Evolutionary conservation across 2,888 invertebrate genomes (phyloP).

Genomic region (Formica aserva): DNA sequence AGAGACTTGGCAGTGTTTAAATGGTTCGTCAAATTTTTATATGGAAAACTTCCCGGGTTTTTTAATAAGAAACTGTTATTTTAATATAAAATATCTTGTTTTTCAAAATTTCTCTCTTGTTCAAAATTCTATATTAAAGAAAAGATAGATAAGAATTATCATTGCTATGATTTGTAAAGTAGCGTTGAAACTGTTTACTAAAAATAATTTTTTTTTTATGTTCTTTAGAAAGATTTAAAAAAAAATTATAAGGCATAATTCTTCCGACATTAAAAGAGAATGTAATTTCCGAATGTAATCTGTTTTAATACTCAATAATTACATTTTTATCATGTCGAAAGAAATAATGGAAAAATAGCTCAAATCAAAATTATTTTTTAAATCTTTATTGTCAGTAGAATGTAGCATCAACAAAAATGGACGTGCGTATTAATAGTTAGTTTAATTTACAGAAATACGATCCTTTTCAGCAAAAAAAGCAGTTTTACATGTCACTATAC

Average conservation of each 20-base stretch:
- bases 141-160: too few relatives aligned
- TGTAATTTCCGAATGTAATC: background rate
- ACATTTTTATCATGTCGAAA: background rate
- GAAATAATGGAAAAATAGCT: background rate
- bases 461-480: conserved; percentile 40
- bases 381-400: conserved; percentile 2
- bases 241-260: background rate
- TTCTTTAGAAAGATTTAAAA: background rate
- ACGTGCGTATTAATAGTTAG: background rate
- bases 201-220: background rate
- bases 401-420: conserved; percentile 14
- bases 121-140: background rate
- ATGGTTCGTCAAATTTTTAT: too few relatives aligned
- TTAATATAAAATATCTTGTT: background rate
- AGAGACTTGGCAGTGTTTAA: background rate
- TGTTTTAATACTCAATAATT: background rate
- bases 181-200: background rate
- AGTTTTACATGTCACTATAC: conserved; percentile 22
- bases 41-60: background rate
- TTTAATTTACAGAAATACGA: conserved; percentile 45
- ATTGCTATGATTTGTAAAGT: background rate
- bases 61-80: background rate
- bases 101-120: background rate
- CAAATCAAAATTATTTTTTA: background rate
- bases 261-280: background rate